Percentiles rank a stretch among this genome's conserved stretches.
Evolutionary conservation across 2,797 vertebrate species (phyloP).

Genomic region (Acropternis orthonyx): DNA sequence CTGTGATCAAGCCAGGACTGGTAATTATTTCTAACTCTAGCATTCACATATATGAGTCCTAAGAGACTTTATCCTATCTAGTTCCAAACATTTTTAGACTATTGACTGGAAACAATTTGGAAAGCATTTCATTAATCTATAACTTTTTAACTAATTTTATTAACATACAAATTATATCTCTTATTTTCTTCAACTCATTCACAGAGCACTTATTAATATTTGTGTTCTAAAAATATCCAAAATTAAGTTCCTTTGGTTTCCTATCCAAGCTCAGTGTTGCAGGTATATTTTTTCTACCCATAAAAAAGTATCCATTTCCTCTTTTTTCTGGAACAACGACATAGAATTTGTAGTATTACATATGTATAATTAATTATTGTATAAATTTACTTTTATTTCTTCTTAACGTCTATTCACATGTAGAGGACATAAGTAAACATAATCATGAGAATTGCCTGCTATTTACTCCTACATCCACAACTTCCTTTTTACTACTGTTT

Average conservation of each 20-base stretch:
- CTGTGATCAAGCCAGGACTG: not conserved
- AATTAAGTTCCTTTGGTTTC: not conserved
- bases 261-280: not conserved
- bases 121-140: not conserved
- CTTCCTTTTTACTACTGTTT: not conserved
- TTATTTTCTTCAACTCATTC: not conserved
- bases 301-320: not conserved
- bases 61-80: not conserved
- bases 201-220: not conserved
- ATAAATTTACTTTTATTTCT: not conserved
- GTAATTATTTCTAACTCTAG: not conserved
- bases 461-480: not conserved
- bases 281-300: not conserved
- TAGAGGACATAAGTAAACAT: not conserved
- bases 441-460: not conserved
- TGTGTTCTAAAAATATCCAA: not conserved
- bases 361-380: not conserved
- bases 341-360: not conserved
- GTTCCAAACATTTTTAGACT: not conserved
- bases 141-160: constrained; percentile 21
- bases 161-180: not conserved
- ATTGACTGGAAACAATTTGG: not conserved
- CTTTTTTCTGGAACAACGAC: not conserved
- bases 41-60: not conserved
- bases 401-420: not conserved